Evolutionary conservation across 2,113 vertebrate genomes (phyloP).

Genomic region (Thunnus thynnus): DNA sequence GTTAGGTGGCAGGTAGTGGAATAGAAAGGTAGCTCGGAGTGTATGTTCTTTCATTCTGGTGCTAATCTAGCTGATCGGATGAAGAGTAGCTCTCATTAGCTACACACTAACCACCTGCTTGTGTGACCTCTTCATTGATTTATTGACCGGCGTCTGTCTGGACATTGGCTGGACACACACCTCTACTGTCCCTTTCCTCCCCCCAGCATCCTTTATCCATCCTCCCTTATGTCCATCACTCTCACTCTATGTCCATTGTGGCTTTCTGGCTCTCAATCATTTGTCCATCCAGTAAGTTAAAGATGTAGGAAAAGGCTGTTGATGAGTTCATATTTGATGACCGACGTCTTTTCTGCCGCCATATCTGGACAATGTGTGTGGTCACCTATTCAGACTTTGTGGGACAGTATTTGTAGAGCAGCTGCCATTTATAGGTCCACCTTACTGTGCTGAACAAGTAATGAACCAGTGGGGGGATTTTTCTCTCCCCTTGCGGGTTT

Average conservation of each 20-base stretch:
- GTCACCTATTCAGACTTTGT: neutral
- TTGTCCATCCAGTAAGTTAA: neutral
- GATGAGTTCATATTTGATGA: neutral
- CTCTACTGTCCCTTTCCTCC: neutral
- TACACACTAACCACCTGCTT: conserved; percentile 62
- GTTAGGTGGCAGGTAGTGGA: neutral
- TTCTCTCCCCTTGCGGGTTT: neutral
- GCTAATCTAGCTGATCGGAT: conserved; percentile 56
- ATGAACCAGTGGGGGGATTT: neutral
- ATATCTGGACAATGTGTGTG: too few species aligned
- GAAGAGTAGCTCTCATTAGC: conserved; percentile 62
- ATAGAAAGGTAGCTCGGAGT: conserved; percentile 1
- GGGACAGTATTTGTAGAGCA: neutral
- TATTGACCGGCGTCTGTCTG: conserved; percentile 73
- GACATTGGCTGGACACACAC: conserved; percentile 50
- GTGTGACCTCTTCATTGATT: conserved; percentile 76
- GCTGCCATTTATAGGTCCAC: neutral
- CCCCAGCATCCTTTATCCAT: neutral
- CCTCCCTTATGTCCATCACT: conserved; percentile 6
- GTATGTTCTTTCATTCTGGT: conserved; percentile 25
- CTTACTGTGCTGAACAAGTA: too few species aligned
- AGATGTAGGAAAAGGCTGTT: neutral
- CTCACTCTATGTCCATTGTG: neutral
- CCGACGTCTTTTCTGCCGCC: too few species aligned
- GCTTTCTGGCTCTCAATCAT: neutral